Evolutionary conservation across 2,888 invertebrate species (phyloP).

Genomic region (Xestia sexstrigata): DNA sequence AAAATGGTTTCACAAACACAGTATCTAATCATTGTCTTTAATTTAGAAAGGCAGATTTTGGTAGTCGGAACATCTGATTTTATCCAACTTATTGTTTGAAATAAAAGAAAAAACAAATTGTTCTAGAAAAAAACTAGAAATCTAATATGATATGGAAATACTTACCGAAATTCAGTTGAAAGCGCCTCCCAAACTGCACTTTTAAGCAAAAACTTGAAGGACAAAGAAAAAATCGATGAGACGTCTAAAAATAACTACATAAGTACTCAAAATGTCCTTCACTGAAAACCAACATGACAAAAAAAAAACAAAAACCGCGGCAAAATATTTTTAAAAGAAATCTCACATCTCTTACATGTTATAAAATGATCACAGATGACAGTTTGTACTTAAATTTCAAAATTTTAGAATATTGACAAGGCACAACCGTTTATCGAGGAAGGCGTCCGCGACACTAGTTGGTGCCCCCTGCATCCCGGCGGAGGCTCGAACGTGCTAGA

Average conservation of each 20-base stretch:
- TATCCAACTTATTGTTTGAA: no score
- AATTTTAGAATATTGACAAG: constrained; percentile 40
- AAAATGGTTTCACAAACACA: constrained; percentile 7
- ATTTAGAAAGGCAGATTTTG: not conserved
- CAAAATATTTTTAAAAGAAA: not conserved
- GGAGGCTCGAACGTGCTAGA: constrained; percentile 31
- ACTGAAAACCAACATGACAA: constrained; percentile 1
- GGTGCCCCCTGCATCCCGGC: constrained; percentile 23
- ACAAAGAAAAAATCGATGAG: not conserved
- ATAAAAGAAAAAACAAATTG: no score
- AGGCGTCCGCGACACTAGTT: constrained; percentile 38
- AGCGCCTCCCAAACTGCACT: constrained; percentile 5
- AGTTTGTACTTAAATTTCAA: not conserved
- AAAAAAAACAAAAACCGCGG: not conserved
- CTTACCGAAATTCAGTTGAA: constrained; percentile 6
- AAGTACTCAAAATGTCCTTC: not conserved
- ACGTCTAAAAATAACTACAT: not conserved
- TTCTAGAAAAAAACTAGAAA: no score
- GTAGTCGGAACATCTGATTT: no score
- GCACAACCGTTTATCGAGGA: constrained; percentile 51
- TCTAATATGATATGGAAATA: not conserved
- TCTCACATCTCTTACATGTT: constrained; percentile 25
- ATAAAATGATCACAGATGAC: constrained; percentile 36
- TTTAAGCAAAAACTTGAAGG: not conserved
- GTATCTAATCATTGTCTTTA: not conserved